Conservation (phyloP, 2,113 vertebrate genomes). For the Chitala chitala region DNA sequence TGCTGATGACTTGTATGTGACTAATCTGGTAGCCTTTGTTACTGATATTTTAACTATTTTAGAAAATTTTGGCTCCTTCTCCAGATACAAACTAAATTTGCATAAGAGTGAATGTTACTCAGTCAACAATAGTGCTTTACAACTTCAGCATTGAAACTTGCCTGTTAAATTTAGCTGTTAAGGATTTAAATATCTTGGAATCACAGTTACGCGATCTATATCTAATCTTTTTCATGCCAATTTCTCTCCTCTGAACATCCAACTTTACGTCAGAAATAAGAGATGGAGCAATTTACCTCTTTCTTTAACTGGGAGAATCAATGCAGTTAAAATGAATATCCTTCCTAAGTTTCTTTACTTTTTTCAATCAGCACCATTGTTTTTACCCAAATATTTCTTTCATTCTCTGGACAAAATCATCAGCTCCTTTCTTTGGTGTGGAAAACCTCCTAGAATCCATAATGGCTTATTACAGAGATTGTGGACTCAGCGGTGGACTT, state of each 20-base stretch:
- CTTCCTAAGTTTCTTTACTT: not conserved
- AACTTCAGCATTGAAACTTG: not conserved
- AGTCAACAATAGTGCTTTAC: not conserved
- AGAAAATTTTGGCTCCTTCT: slow-evolving; percentile 14
- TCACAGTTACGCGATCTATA: slow-evolving; percentile 1
- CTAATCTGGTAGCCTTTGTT: not conserved
- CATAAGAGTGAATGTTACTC: slow-evolving; percentile 17
- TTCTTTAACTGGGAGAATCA: not conserved
- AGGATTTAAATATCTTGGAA: slow-evolving; percentile 25
- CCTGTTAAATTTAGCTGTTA: slow-evolving; percentile 18
- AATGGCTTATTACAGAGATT: not conserved
- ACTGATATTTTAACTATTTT: slow-evolving; percentile 7
- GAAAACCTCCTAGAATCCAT: not conserved
- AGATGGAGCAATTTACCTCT: not conserved
- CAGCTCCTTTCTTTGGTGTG: not conserved
- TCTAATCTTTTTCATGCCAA: not conserved
- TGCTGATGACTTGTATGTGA: slow-evolving; percentile 17
- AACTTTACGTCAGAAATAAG: not conserved
- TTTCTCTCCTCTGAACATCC: not conserved
- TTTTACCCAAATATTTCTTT: not conserved
- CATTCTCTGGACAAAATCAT: not conserved
- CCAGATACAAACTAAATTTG: slow-evolving; percentile 27
- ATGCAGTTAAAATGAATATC: not conserved
- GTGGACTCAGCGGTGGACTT: too few species aligned
- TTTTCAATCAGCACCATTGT: not conserved